Conservation (phyloP, 2,797 vertebrate genomes). For the Rhynchonycteris naso region DNA sequence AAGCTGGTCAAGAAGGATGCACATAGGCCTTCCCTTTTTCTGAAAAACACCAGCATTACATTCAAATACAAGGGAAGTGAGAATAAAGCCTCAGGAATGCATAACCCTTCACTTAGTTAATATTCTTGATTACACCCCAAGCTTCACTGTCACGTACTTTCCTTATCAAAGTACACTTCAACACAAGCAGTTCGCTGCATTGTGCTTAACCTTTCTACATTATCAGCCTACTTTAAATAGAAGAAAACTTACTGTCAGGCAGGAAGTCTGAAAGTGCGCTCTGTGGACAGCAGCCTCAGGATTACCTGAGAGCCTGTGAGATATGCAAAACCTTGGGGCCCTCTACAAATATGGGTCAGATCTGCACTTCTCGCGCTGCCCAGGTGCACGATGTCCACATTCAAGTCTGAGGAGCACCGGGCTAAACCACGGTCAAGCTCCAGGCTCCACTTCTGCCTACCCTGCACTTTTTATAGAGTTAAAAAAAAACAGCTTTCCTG, state of each 20-base stretch:
- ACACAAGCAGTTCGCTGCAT: background rate
- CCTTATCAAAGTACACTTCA: slow-evolving; percentile 29
- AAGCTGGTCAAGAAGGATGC: background rate
- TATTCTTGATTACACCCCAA: background rate
- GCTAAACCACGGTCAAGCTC: background rate
- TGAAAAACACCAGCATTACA: background rate
- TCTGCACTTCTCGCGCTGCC: background rate
- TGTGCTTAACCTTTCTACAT: slow-evolving; percentile 29
- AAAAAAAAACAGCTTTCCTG: slow-evolving; percentile 29
- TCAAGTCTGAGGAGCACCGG: background rate
- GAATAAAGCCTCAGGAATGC: background rate
- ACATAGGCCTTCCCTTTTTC: background rate
- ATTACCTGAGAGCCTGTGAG: background rate
- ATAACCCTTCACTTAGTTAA: background rate
- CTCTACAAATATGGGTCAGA: background rate
- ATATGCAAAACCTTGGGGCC: background rate
- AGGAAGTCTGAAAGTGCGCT: background rate
- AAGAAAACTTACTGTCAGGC: slow-evolving; percentile 24
- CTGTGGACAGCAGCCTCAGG: background rate
- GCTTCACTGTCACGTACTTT: background rate
- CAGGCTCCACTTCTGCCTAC: background rate
- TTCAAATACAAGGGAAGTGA: slow-evolving; percentile 16
- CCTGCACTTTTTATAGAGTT: background rate
- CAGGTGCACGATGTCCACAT: background rate
- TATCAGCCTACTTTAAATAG: background rate